Conservation (phyloP, 2,113 vertebrate genomes). For the Gallinago paraguaiae region DNA sequence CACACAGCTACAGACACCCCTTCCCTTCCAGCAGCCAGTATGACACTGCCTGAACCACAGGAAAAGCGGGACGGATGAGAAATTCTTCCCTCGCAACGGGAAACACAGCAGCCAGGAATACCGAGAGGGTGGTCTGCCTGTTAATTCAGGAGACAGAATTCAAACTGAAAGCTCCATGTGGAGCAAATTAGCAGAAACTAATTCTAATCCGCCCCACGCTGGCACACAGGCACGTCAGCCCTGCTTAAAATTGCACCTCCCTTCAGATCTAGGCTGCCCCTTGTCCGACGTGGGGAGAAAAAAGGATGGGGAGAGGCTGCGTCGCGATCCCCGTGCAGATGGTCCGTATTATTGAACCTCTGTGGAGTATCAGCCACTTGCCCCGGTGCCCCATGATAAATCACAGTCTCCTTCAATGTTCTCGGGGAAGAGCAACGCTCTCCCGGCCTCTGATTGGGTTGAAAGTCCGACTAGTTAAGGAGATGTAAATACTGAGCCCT, state of each 20-base stretch:
- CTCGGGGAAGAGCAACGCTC: neutral
- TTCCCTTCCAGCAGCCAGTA: neutral
- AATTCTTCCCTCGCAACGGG: neutral
- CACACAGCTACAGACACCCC: neutral
- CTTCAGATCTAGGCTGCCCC: constrained; percentile 24
- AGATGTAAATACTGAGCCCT: constrained; percentile 10
- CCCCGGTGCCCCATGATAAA: constrained; percentile 64
- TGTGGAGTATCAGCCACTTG: constrained; percentile 52
- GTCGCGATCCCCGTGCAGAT: constrained; percentile 18
- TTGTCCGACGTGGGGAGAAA: neutral
- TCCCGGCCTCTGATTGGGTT: neutral
- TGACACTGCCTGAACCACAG: neutral
- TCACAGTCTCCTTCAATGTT: constrained; percentile 42
- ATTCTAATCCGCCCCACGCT: constrained; percentile 39
- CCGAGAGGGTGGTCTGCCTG: constrained; percentile 45
- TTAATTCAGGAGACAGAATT: constrained; percentile 45
- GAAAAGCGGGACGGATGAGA: neutral
- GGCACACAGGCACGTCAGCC: constrained; percentile 11
- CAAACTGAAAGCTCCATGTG: constrained; percentile 64
- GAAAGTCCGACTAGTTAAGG: neutral
- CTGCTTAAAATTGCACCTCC: neutral
- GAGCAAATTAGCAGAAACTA: constrained; percentile 68
- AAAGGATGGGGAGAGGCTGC: neutral
- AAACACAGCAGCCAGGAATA: constrained; percentile 5
- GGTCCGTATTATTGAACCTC: constrained; percentile 65